Evolutionary conservation across 2,113 vertebrate species (phyloP), one percentile per base, ranked within the genome.

Genomic region (Gallinago undulata): DNA sequence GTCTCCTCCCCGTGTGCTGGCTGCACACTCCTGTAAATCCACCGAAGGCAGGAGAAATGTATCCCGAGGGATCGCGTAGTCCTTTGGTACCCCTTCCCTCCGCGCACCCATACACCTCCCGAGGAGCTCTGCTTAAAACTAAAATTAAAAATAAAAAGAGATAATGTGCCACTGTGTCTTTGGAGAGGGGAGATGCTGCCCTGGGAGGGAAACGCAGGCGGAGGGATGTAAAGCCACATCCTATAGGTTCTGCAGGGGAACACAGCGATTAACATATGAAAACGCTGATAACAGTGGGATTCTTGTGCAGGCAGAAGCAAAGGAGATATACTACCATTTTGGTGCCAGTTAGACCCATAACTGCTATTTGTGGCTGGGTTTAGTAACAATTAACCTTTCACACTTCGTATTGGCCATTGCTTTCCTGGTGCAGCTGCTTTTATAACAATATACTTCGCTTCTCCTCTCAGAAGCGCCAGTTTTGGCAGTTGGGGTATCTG

Each of bases 341-440:
- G 64, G 91, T 59, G 81, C 97, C 96, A 97, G 96, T 75, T 59
- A 82, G 92, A 53, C 90, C 95, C 93, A 11, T 66, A 89, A 68
- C 90, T 41, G 87, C 87, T 69, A 9, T 56, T 85, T 59, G 77
- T 47, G 62, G 55, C 73, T 51, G 90, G 31, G 47, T 66, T 84
- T 33, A 28, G 90, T 23, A 80, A 97, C 96, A 97, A 97, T 96
- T 94, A 83, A 94, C 96, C 90, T 96, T 95, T 97, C 95, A 95
- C 83, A n/a, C 74, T 53, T 63, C 39, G 87, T 27, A 12, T 74
- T 62, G 45, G 68, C 89, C 39, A 7, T 19, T 25, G 84, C 94
- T 78, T 87, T 57, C 68, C 89, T 66, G 80, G 27, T 56, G 94
- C 97, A 97, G 97, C 95, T 97, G 96, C 84, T 87, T 76, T 80